Evolutionary conservation across 2,888 invertebrate species (phyloP).

Genomic region (Pristionchus arcanus): DNA sequence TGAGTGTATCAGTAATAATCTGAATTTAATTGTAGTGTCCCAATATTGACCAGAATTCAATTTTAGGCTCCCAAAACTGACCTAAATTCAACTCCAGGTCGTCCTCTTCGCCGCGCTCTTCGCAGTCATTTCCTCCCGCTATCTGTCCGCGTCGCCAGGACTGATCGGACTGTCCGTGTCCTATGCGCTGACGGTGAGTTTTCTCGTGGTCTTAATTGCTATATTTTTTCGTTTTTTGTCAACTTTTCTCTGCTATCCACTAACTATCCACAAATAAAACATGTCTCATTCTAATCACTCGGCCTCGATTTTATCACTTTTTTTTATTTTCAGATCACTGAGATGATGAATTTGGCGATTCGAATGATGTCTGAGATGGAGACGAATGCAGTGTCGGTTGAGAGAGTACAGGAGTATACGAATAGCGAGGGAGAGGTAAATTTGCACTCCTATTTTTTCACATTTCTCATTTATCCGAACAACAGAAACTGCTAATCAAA

Average conservation of each 20-base stretch:
- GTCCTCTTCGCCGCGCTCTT: slow-evolving; percentile 95
- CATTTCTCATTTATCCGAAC: no score
- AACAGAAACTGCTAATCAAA: no score
- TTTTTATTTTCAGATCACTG: slow-evolving; percentile 87
- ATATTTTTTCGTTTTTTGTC: no score
- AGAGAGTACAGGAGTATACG: slow-evolving; percentile 83
- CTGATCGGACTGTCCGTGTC: slow-evolving; percentile 82
- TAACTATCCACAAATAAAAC: no score
- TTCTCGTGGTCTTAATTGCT: no score
- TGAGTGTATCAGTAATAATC: background rate
- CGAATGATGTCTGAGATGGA: slow-evolving; percentile 97
- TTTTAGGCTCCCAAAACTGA: background rate
- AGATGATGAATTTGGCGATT: slow-evolving; percentile 96
- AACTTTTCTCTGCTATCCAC: no score
- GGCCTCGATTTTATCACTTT: background rate
- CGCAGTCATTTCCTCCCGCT: slow-evolving; percentile 85
- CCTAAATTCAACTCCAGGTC: slow-evolving; percentile 40
- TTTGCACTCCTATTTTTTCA: background rate
- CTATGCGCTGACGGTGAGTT: slow-evolving; percentile 77
- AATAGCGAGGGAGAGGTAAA: slow-evolving; percentile 70
- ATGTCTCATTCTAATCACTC: background rate
- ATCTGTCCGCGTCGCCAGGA: slow-evolving; percentile 80
- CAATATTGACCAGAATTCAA: background rate
- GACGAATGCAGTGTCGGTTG: slow-evolving; percentile 96
- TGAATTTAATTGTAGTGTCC: background rate